Conservation (phyloP, 2,888 invertebrate species). For the Limnephilus rhombicus region DNA sequence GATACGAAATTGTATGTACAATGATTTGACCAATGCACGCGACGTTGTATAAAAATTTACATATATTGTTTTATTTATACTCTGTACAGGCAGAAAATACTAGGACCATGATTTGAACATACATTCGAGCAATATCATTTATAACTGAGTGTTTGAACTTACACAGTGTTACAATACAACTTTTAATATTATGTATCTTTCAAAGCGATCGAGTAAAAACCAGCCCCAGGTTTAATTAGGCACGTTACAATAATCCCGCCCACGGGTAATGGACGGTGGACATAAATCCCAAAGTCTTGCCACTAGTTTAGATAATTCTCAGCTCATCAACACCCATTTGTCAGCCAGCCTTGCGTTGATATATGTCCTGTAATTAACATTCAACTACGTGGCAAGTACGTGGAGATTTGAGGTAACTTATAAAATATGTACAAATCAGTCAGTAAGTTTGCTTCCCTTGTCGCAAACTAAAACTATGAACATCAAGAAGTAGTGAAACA, state of each 20-base stretch:
- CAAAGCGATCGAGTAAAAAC: neutral
- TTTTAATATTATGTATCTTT: neutral
- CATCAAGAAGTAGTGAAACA: neutral
- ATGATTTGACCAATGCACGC: too few relatives aligned
- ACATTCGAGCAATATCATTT: neutral
- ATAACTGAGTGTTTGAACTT: neutral
- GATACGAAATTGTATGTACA: too few relatives aligned
- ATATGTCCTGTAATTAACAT: neutral
- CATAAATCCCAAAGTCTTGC: slow-evolving; percentile 34
- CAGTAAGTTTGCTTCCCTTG: neutral
- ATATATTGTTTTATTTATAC: too few relatives aligned
- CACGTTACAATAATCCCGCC: slow-evolving; percentile 6
- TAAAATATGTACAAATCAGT: neutral
- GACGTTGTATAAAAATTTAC: too few relatives aligned
- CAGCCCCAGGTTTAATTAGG: neutral
- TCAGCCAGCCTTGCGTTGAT: neutral
- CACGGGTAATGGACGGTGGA: neutral
- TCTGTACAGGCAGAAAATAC: too few relatives aligned
- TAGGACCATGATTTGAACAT: too few relatives aligned
- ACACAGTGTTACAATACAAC: neutral
- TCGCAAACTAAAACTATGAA: neutral
- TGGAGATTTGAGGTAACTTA: neutral
- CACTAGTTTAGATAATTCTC: neutral
- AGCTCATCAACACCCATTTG: slow-evolving; percentile 31
- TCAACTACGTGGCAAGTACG: neutral